Evolutionary conservation across 2,888 invertebrate species (phyloP), one percentile per base, ranked within the genome.

Genomic region (Drosophila mayaguana): DNA sequence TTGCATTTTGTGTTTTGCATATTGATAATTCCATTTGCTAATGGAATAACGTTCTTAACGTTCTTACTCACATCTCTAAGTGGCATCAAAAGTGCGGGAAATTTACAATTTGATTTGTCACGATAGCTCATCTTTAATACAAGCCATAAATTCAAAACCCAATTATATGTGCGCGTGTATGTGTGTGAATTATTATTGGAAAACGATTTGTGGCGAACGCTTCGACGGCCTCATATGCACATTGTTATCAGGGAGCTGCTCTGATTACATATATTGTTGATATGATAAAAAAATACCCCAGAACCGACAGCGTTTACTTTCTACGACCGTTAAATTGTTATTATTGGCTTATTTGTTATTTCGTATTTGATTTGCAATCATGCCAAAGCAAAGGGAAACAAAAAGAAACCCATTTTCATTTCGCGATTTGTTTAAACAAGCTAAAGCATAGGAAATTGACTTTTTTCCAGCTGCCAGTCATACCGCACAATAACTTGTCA

Each of bases 271-370:
- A 68, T 75, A 63, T 57, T 68, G 63, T 66, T 76, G 80, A 78
- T 78, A 80, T 80, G 78, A 78, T 76, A 78, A 75, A 79, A 66
- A 63, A 43, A 38, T 56, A 61, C 57, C 36, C 20, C 34, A 71
- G 56, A 34, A 48, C 50, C 32, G 25, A 28, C 53, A 81, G 57
- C 82, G 51, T 66, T 78, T 86, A 72, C 72, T 78, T 76, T 69
- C 68, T 62, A 78, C 63, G 67, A 62, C 55, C 78, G 78, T 76
- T 88, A 72, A 88, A 86, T 78, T 70, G 81, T 67, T 80, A 81
- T 88, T 86, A 88, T 83, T 83, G 81, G 78, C 72, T 83, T 83
- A 84, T 76, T 88, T 75, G 69, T 73, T 67, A 46, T 82, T 78
- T 63, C 56, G 42, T 25, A 43, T 36, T 50, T 70, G 66, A 64